Evolutionary conservation across 2,888 invertebrate genomes (phyloP).

Genomic region (Pantelozetes paolii): DNA sequence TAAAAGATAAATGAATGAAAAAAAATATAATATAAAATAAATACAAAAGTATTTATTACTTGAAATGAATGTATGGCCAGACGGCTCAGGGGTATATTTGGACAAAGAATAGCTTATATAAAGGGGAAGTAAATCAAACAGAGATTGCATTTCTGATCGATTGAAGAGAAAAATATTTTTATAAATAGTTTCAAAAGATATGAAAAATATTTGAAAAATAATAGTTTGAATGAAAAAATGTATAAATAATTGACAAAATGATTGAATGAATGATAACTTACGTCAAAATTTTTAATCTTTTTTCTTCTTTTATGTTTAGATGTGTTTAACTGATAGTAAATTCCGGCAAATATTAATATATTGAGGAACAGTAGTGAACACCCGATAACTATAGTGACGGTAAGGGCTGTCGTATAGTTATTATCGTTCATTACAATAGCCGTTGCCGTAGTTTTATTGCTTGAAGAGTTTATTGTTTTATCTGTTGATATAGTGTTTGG

Average conservation of each 20-base stretch:
- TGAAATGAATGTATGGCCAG: no score
- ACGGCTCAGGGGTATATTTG: no score
- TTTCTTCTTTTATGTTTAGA: constrained; percentile 39
- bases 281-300: constrained; percentile 41
- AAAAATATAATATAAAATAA: background rate
- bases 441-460: constrained; percentile 6
- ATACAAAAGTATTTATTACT: no score
- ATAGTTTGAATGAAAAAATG: background rate
- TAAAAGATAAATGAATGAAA: background rate
- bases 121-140: no score
- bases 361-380: constrained; percentile 44
- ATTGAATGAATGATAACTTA: constrained; percentile 27
- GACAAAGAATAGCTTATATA: no score
- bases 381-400: constrained; percentile 76
- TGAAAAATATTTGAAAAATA: no score
- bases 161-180: no score
- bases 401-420: constrained; percentile 81
- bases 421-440: constrained; percentile 39
- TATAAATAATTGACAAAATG: no score
- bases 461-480: background rate
- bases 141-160: no score
- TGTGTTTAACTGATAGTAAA: constrained; percentile 44
- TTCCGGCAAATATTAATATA: constrained; percentile 45
- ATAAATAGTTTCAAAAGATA: no score
- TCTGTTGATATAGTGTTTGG: background rate